Evolutionary conservation across 2,797 vertebrate genomes (phyloP).

Genomic region (Martes flavigula): DNA sequence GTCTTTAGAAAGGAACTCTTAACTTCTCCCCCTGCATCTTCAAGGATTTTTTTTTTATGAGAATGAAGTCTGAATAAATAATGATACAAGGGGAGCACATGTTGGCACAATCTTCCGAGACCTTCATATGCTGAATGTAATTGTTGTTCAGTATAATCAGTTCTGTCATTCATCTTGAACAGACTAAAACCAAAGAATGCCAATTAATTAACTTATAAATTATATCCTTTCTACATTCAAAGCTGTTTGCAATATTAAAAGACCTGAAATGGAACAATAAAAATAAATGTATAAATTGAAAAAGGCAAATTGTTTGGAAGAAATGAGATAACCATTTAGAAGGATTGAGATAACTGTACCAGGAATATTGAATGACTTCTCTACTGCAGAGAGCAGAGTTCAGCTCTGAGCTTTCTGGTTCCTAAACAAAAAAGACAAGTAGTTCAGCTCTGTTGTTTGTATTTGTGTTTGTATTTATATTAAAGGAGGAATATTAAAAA

Average conservation of each 20-base stretch:
- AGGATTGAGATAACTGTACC: background rate
- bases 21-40: background rate
- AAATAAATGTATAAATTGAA: slow-evolving; percentile 55
- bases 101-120: slow-evolving; percentile 27
- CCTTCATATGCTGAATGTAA: slow-evolving; percentile 34
- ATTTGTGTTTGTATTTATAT: background rate
- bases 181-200: slow-evolving; percentile 54
- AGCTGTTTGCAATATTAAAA: slow-evolving; percentile 50
- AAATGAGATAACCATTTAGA: background rate
- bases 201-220: slow-evolving; percentile 66
- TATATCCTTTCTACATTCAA: slow-evolving; percentile 12
- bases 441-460: background rate
- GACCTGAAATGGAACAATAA: slow-evolving; percentile 48
- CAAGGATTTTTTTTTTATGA: background rate
- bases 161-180: slow-evolving; percentile 58
- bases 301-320: slow-evolving; percentile 27
- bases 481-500: background rate
- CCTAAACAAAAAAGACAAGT: background rate
- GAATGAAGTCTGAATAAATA: slow-evolving; percentile 49
- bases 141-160: slow-evolving; percentile 9
- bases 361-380: slow-evolving; percentile 12
- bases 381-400: background rate
- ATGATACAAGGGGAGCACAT: slow-evolving; percentile 14
- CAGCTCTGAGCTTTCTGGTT: slow-evolving; percentile 40
- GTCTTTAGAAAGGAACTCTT: background rate